Evolutionary conservation across 2,113 vertebrate genomes (phyloP), one percentile per base, ranked within the genome.

Genomic region (Oenanthe melanoleuca): DNA sequence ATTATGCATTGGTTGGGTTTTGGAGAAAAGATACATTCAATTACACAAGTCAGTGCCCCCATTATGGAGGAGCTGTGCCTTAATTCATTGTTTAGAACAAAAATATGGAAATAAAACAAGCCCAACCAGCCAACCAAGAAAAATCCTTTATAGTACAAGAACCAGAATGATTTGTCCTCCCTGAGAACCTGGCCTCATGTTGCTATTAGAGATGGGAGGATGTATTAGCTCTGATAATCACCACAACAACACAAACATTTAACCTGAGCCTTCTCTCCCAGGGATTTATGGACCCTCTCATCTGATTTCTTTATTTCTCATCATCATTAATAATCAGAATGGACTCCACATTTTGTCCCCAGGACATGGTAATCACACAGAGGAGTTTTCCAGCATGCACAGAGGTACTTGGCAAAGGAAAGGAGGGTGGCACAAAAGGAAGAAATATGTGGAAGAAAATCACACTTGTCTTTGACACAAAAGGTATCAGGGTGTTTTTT

Each of bases 301-400:
- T 55, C 71, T 77, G 74, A 86, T 69, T 85, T 65, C 38, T 72
- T 69, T 72, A 75, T 65, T 94, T 93, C 59, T 92, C 38, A 82
- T 84, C 78, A 71, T 37, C 52, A 44, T 92, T 73, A 69, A 77
- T 88, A 83, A 92, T 47, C 49, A 94, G 45, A 92, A 71, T 64
- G 20, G 25, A 74, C 47, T 80, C 56, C 49, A 26, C 15, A 37
- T 77, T 92, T 77, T 90, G 21, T 70, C 75, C 71, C 57, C 34
- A 71, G 60, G 52, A 83, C 53, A 37, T 14, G 29, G 29, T 59
- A 80, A 94, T 86, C 50, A 94, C 42, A 28, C 5, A 24, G 44
- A 74, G 72, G 42, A 56, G 10, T 23, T 53, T 83, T 83, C 44
- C 60, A 59, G 17, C 1, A 1, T 15, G 9, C 40, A 37, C 3